phyloP scores from a whole-genome alignment of 2,888 invertebrate genomes.

The Notodonta ziczac region DNA sequence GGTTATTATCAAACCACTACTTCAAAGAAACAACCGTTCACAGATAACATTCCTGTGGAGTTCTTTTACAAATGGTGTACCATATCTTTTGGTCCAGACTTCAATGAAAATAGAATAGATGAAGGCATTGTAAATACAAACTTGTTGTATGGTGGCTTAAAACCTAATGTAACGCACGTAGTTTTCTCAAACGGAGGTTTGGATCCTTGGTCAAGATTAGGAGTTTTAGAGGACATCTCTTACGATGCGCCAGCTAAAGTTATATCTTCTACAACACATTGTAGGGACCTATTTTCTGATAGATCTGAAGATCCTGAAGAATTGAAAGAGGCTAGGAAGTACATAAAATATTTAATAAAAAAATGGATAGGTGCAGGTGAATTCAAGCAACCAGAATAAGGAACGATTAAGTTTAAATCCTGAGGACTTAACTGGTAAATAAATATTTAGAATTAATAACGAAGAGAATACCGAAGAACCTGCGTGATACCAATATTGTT shows the following conservation, averaged over 20 bases:
- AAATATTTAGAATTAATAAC: too few relatives aligned
- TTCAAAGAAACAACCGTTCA: conserved; percentile 84
- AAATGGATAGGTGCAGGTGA: conserved; percentile 65
- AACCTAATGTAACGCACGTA: conserved; percentile 80
- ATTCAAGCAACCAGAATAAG: conserved; percentile 27
- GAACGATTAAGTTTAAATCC: too few relatives aligned
- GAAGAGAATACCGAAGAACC: too few relatives aligned
- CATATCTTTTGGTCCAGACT: conserved; percentile 69
- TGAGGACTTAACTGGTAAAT: too few relatives aligned
- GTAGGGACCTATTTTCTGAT: conserved; percentile 64
- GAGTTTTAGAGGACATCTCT: conserved; percentile 74
- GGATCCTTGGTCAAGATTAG: conserved; percentile 85
- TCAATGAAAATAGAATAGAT: conserved; percentile 61
- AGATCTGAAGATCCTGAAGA: conserved; percentile 57
- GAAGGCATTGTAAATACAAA: conserved; percentile 71
- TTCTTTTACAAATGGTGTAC: conserved; percentile 70
- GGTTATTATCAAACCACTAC: conserved; percentile 89
- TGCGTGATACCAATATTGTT: too few relatives aligned
- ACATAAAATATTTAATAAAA: conserved; percentile 67
- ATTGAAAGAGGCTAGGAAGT: conserved; percentile 60
- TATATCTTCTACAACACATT: conserved; percentile 64
- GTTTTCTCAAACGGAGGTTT: conserved; percentile 85
- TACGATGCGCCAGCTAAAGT: conserved; percentile 66
- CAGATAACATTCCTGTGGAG: conserved; percentile 68
- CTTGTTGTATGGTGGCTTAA: conserved; percentile 73